These are phyloP conservation scores for Hyperoodon ampullatus DNA, from an alignment of 2,113 vertebrate genomes.

Conservation along the genomic window DNA sequence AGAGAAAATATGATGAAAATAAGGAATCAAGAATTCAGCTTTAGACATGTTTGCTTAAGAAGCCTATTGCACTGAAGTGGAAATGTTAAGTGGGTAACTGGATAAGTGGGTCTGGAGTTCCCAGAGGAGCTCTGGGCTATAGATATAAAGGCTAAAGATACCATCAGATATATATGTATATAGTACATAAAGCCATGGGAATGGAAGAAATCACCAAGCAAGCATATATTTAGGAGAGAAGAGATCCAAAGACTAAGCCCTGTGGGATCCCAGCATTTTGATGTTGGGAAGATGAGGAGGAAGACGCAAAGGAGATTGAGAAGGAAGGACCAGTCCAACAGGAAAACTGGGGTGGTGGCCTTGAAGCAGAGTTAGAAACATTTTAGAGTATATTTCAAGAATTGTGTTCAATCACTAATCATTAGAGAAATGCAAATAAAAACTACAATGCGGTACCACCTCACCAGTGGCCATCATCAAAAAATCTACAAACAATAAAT, in stretches of 20 bases:
- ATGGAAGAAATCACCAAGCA: not conserved
- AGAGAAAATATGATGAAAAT: not conserved
- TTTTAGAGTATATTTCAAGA: not conserved
- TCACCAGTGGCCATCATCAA: no score
- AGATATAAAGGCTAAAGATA: not conserved
- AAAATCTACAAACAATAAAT: no score
- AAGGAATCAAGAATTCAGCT: not conserved
- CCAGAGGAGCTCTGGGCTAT: not conserved
- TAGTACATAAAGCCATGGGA: not conserved
- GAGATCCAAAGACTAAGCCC: not conserved
- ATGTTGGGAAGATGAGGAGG: not conserved
- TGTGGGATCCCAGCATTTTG: not conserved
- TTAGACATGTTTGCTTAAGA: not conserved
- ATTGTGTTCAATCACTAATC: not conserved
- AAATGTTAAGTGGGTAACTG: not conserved
- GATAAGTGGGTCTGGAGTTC: not conserved
- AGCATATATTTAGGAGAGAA: not conserved
- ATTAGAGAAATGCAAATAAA: no score
- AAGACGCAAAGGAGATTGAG: not conserved
- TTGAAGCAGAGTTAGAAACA: not conserved
- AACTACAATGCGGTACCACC: no score
- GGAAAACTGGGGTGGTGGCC: not conserved
- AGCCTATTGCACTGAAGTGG: not conserved
- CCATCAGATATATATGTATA: not conserved
- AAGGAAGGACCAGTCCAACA: not conserved